These are phyloP conservation scores for Cacoxenus indagator DNA, from an alignment of 2,888 invertebrate species.

Conservation along the genomic window DNA sequence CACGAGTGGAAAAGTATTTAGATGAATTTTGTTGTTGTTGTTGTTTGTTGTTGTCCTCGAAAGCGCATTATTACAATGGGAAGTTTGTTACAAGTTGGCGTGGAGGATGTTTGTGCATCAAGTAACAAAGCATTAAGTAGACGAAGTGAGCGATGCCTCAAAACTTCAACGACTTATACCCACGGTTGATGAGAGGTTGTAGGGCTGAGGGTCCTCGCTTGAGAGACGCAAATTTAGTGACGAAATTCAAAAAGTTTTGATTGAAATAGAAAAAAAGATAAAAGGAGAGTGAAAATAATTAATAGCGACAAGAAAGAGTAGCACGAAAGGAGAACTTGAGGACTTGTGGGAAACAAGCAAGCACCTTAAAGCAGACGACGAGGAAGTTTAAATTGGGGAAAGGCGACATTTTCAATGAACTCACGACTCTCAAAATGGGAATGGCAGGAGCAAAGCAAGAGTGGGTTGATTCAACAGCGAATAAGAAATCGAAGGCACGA, in stretches of 20 bases:
- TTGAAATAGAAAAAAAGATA: neutral
- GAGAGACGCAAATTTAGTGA: neutral
- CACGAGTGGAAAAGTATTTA: neutral
- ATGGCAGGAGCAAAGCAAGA: neutral
- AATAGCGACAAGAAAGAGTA: neutral
- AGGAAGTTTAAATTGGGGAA: neutral
- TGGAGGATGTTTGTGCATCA: no score
- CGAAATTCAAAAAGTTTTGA: neutral
- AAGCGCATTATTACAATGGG: neutral
- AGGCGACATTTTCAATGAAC: constrained; percentile 16
- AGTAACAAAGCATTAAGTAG: no score
- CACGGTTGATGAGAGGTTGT: neutral
- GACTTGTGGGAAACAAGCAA: neutral
- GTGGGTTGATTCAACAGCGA: neutral
- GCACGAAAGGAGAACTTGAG: neutral
- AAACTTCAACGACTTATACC: neutral
- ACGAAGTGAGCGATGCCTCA: neutral
- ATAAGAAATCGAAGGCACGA: neutral
- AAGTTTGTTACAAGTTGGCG: neutral
- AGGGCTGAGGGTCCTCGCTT: neutral
- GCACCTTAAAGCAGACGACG: neutral
- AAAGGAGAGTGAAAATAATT: neutral
- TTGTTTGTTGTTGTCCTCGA: neutral
- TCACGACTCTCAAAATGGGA: constrained; percentile 12
- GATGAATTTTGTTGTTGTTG: neutral